These are phyloP conservation scores for Anthopleura sola DNA, from an alignment of 64 coral and sea anemone species.

Conservation along the genomic window DNA sequence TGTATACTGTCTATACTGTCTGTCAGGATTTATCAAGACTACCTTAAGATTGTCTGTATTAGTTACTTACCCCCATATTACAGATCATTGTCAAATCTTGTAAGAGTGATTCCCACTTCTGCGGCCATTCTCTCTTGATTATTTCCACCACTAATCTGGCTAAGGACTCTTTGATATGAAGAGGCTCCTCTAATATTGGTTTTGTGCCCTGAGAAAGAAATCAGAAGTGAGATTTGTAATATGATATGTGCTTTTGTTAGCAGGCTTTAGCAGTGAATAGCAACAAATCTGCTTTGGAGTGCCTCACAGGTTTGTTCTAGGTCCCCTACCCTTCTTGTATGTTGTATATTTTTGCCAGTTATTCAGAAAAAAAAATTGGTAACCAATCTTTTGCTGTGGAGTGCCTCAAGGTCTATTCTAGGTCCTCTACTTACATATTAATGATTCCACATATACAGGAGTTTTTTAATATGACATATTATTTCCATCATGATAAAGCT, in stretches of 20 bases:
- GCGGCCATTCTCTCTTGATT: conserved; percentile 94
- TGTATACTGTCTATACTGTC: no score
- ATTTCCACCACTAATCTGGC: conserved; percentile 84
- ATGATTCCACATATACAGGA: no score
- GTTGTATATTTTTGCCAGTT: no score
- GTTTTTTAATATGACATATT: not conserved
- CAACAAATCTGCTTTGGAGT: not conserved
- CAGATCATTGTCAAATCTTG: conserved; percentile 64
- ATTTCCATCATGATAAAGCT: not conserved
- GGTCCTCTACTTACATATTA: not conserved
- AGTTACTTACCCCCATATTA: conserved; percentile 69
- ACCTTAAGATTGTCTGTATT: no score
- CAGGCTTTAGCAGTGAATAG: not conserved
- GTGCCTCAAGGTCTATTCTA: not conserved
- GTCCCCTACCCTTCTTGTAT: not conserved
- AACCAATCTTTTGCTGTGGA: not conserved
- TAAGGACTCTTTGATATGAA: conserved; percentile 82
- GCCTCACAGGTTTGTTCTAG: not conserved
- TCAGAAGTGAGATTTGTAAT: not conserved
- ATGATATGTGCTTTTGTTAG: not conserved
- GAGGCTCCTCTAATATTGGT: conserved; percentile 63
- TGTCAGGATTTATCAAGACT: no score
- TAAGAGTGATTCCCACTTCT: conserved; percentile 83
- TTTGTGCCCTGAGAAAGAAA: conserved; percentile 46
- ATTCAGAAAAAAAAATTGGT: no score